Percentiles rank a stretch among this genome's conserved stretches.
These are phyloP conservation scores for Myrmecophaga tridactyla DNA, from an alignment of 2,113 vertebrate genomes.

Conservation along the genomic window DNA sequence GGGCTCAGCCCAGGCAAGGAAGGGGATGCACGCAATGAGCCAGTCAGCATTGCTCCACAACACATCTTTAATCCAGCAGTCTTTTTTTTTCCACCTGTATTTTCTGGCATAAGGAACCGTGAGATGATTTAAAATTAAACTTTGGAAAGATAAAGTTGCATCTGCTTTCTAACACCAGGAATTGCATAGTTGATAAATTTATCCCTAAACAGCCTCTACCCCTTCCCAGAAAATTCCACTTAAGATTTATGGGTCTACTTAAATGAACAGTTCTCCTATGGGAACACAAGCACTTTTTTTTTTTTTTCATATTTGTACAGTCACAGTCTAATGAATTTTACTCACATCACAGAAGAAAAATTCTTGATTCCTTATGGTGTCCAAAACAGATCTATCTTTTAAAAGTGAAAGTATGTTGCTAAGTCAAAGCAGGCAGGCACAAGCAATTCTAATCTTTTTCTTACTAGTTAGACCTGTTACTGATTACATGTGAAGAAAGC, in stretches of 20 bases:
- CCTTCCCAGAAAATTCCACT: slow-evolving; percentile 20
- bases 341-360: background rate
- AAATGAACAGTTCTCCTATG: background rate
- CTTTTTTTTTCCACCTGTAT: background rate
- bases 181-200: background rate
- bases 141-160: background rate
- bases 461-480: background rate
- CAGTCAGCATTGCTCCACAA: background rate
- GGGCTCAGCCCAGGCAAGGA: background rate
- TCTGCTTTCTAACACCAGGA: background rate
- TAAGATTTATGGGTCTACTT: background rate
- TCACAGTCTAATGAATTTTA: background rate
- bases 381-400: slow-evolving; percentile 8
- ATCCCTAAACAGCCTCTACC: background rate
- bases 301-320: too few relatives aligned
- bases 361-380: background rate
- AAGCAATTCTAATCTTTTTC: background rate
- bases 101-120: background rate
- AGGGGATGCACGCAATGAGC: background rate
- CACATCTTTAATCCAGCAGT: background rate
- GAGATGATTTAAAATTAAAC: background rate
- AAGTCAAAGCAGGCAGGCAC: background rate
- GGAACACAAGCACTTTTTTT: background rate
- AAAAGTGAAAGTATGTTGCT: background rate
- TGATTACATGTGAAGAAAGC: background rate